phyloP scores from a whole-genome alignment of 1,140 invertebrate species.

The Drosophila ohnishii region DNA sequence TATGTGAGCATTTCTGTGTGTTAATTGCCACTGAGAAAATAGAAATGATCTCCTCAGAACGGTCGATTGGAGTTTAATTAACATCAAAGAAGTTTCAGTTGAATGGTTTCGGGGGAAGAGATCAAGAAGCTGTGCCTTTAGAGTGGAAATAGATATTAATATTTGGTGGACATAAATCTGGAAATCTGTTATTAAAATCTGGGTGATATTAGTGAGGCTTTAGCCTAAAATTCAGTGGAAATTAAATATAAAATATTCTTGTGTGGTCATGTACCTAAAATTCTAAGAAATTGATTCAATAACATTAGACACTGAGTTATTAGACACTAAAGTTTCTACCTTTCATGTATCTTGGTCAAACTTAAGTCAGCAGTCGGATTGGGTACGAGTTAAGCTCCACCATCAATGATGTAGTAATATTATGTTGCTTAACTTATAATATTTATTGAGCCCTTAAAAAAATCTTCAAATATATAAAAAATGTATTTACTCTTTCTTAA shows the following conservation, averaged over 20 bases:
- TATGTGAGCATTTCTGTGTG: not conserved
- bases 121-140: not conserved
- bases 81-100: constrained; percentile 3
- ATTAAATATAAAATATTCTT: no score
- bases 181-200: not conserved
- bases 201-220: no score
- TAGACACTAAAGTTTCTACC: not conserved
- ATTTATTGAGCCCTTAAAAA: not conserved
- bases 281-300: no score
- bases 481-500: no score
- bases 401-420: not conserved
- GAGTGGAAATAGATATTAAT: not conserved
- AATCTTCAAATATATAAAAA: not conserved
- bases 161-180: not conserved
- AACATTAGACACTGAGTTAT: no score
- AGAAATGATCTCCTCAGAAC: constrained; percentile 7
- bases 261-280: no score
- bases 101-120: not conserved
- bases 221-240: no score
- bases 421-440: no score
- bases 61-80: constrained; percentile 8
- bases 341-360: not conserved
- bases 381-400: no score
- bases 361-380: no score
- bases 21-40: constrained; percentile 29